phyloP scores from a whole-genome alignment of 1,140 invertebrate genomes.

The Drosophila suzukii region DNA sequence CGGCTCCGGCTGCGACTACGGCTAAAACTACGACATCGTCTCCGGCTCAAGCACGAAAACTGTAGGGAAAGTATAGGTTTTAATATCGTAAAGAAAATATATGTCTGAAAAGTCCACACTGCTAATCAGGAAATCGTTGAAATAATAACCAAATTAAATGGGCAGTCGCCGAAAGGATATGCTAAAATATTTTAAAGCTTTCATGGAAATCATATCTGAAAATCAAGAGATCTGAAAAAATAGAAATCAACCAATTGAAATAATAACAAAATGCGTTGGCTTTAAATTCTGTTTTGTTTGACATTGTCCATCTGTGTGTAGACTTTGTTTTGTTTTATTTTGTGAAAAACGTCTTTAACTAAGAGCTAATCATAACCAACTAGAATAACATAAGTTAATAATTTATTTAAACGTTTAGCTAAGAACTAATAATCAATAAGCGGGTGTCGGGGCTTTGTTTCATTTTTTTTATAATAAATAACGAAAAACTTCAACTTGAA shows the following conservation, averaged over 20 bases:
- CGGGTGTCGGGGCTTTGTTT: slow-evolving; percentile 41
- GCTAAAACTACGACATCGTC: slow-evolving; percentile 40
- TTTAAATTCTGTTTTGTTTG: slow-evolving; percentile 58
- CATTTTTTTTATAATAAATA: slow-evolving; percentile 69
- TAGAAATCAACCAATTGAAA: slow-evolving; percentile 1
- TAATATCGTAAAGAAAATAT: slow-evolving; percentile 5
- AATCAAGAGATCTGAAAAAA: slow-evolving; percentile 8
- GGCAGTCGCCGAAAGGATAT: not conserved
- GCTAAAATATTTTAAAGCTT: not conserved
- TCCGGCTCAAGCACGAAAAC: slow-evolving; percentile 20
- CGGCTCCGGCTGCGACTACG: slow-evolving; percentile 45
- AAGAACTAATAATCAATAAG: slow-evolving; percentile 74
- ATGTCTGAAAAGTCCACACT: slow-evolving; percentile 9
- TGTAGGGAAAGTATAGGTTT: slow-evolving; percentile 31
- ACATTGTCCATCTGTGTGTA: slow-evolving; percentile 47
- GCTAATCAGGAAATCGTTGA: not conserved
- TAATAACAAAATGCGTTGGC: slow-evolving; percentile 19
- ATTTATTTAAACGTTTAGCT: slow-evolving; percentile 79
- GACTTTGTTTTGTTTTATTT: slow-evolving; percentile 67
- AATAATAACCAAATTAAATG: slow-evolving; percentile 20
- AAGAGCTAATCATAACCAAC: slow-evolving; percentile 74
- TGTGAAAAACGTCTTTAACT: slow-evolving; percentile 74
- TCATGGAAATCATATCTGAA: too few species aligned
- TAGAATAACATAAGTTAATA: slow-evolving; percentile 83
- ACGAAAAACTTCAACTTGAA: slow-evolving; percentile 82